Evolutionary conservation across 1,140 invertebrate genomes (phyloP).

Genomic region (Drosophila arizonae): DNA sequence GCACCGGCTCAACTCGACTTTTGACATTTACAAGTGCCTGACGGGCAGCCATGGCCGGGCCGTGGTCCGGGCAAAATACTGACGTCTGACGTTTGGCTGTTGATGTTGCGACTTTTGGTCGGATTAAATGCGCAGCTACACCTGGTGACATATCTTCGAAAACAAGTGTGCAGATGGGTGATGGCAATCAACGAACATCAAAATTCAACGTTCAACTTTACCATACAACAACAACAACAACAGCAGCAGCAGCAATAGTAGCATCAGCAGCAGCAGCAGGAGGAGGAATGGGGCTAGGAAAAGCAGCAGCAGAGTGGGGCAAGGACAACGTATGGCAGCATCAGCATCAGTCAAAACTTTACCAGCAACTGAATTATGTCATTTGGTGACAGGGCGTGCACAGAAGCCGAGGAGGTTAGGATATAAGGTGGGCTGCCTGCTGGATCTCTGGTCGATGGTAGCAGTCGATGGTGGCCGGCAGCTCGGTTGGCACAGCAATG

Average conservation of each 20-base stretch:
- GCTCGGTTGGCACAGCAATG: conserved; percentile 19
- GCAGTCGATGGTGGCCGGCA: background rate
- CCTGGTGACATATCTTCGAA: conserved; percentile 74
- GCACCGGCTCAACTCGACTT: conserved; percentile 23
- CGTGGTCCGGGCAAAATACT: conserved; percentile 10
- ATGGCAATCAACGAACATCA: conserved; percentile 77
- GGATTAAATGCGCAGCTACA: conserved; percentile 77
- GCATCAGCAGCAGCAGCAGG: background rate
- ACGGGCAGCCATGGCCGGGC: conserved; percentile 33
- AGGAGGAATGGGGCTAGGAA: background rate
- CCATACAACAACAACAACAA: conserved; percentile 24
- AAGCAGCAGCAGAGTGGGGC: background rate
- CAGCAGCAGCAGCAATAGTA: conserved; percentile 11
- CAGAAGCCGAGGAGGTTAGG: conserved; percentile 20
- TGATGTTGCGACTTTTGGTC: conserved; percentile 77
- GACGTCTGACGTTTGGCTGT: conserved; percentile 58
- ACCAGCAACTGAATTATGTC: conserved; percentile 80
- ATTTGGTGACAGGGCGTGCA: conserved; percentile 62
- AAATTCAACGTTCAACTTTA: conserved; percentile 74
- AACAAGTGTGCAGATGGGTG: conserved; percentile 50
- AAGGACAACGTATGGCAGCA: conserved; percentile 39
- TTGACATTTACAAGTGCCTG: conserved; percentile 54
- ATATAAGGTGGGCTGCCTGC: background rate
- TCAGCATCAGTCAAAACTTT: conserved; percentile 78
- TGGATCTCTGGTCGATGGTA: background rate